Conservation (phyloP, 1,140 invertebrate species). For the Trypoxylus dichotomus region DNA sequence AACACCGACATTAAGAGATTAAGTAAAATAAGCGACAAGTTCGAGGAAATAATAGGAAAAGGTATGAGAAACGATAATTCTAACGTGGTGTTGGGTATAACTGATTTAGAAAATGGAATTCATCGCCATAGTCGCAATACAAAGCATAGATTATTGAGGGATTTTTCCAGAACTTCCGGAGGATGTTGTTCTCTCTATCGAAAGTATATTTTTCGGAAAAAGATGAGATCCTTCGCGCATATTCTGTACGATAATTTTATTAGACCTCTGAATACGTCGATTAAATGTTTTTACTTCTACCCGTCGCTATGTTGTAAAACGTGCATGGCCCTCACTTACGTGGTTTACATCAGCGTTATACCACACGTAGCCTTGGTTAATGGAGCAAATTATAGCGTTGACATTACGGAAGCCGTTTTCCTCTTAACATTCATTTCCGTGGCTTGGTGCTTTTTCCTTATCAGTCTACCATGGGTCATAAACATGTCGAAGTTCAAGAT, state of each 20-base stretch:
- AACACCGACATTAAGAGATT: conserved; percentile 40
- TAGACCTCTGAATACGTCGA: conserved; percentile 32
- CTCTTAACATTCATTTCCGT: conserved; percentile 43
- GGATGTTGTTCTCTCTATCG: conserved; percentile 36
- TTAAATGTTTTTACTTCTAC: conserved; percentile 41
- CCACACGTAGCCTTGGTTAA: conserved; percentile 32
- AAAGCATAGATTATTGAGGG: background rate
- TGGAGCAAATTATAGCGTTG: conserved; percentile 37
- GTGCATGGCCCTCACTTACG: conserved; percentile 31
- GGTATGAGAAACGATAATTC: conserved; percentile 30
- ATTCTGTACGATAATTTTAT: conserved; percentile 39
- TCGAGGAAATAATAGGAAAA: conserved; percentile 41
- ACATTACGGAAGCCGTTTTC: conserved; percentile 39
- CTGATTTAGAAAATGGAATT: conserved; percentile 35
- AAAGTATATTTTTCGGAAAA: conserved; percentile 40
- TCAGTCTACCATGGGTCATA: conserved; percentile 38
- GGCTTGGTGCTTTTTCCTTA: conserved; percentile 43
- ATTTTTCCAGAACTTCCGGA: background rate
- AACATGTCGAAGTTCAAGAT: conserved; percentile 37
- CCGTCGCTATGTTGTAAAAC: conserved; percentile 39
- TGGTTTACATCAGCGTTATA: conserved; percentile 29
- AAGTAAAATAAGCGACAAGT: conserved; percentile 40
- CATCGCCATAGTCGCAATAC: background rate
- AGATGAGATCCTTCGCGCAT: conserved; percentile 33
- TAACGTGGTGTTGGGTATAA: conserved; percentile 27